phyloP scores from a whole-genome alignment of 1,140 invertebrate genomes.

The Sinella curviseta region DNA sequence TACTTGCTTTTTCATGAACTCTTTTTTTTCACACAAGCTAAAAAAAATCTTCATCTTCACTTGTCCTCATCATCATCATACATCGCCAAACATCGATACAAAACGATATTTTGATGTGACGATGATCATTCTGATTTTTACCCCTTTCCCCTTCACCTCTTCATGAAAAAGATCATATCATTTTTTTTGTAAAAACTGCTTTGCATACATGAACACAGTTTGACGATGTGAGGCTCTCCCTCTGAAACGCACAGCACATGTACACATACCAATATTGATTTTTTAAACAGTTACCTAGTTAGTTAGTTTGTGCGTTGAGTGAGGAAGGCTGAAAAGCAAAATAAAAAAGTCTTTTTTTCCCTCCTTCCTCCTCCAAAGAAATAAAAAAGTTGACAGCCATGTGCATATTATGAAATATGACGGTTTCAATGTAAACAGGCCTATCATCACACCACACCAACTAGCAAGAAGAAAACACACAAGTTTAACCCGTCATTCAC shows the following conservation, averaged over 20 bases:
- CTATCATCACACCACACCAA: neutral
- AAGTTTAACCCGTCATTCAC: neutral
- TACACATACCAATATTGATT: too few species aligned
- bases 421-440: neutral
- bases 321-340: neutral
- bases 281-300: too few species aligned
- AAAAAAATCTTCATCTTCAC: neutral
- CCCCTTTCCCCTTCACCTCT: too few species aligned
- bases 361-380: neutral
- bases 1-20: too few species aligned
- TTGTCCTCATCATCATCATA: neutral
- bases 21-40: neutral
- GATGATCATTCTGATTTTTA: neutral
- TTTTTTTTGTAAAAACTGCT: too few species aligned
- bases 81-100: neutral
- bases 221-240: too few species aligned
- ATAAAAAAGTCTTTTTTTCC: neutral
- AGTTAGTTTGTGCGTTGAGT: neutral
- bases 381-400: neutral
- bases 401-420: constrained; percentile 6
- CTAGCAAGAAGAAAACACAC: neutral
- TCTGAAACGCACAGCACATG: too few species aligned
- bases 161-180: too few species aligned
- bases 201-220: too few species aligned
- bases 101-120: neutral